Evolutionary conservation across 2,797 vertebrate genomes (phyloP), one percentile per base, ranked within the genome.

Genomic region (Microtus agrestis): DNA sequence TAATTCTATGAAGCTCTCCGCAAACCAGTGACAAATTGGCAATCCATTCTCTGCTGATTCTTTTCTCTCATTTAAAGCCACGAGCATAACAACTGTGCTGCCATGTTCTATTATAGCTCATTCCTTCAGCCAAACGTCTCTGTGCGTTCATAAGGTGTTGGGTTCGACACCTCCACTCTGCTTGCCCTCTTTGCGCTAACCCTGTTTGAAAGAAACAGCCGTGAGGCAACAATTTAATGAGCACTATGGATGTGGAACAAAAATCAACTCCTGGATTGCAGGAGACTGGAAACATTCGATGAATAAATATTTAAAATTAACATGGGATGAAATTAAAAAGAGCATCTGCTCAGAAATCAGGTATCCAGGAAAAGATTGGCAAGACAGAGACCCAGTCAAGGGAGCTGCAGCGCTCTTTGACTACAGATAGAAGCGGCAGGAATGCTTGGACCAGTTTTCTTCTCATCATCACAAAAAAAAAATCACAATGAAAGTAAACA

Each of bases 221-320:
- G 29, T 48, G 76, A 91, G 40, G 90, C 29, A 67, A 90, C 31
- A 54, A 56, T 91, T 77, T 73, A 90, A 27, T 15, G 40, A 87
- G 34, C 9, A 14, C 76, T 31, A 43, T 1, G 6, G 93, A 78
- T 89, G 40, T 51, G 80, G 90, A 37, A 77, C 2, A 81, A 85
- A 95, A 95, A 73, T 11, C 17, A 67, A 27, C 40, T 84, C 61
- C 17, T 93, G 51, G 6, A 85, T 91, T 92, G 91, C 84, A 87
- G 76, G 73, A 92, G 67, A 86, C 46, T 78, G 48, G 65, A 89
- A 80, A 91, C 15, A 87, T 81, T 85, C 56, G 1, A 93, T 93
- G 76, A 96, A 76, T 95, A 92, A 95, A 82, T 92, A 91, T 85
- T 95, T 97, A 25, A 94, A 96, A 95, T 97, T 95, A 95, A 91